Base-by-base conservation (phyloP, 2,888 invertebrate species). In the Beris chalybata region DNA sequence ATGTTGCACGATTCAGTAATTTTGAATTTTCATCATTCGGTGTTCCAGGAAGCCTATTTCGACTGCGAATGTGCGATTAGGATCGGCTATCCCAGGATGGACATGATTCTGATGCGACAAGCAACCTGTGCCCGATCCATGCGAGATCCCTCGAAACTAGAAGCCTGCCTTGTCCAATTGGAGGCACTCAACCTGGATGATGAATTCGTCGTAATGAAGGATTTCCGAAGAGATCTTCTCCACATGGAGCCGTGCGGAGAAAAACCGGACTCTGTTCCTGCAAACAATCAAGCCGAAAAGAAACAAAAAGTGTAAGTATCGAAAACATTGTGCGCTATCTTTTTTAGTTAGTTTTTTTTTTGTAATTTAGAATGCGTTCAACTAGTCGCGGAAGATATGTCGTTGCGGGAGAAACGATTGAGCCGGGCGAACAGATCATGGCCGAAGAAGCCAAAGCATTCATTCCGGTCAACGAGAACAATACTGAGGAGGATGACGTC, bases 401-500 rank as follows among this genome's bases (percentile, higher is more conserved):
- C 12, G 76, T 87, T 38, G 85, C 90, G 1, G 84, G 81, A 11
- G 81, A 83, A 67, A 77, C 81, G 43, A 82, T 91, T 4, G 77
- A 81, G 7, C 82, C 85, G 55, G 92, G 92, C 0, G 89, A 92
- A 72, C 82, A 90, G 0, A 78, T 97, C 47, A 91, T 94, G 76
- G 83, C 87, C 0, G 96, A 96, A 78, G 86, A 87, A 72, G 91
- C 95, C 0, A 91, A 89, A 77, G 87, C 91, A 1, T 90, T 91
- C 78, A 91, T 93, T 3, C 83, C 86, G 69, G 76, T 89, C 76
- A 84, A 85, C 11, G n/a, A 48, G 11, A 11, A n/a, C 15, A 43
- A 31, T 29, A 29, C 5, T 6, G 53, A 53, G 5, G 31, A 54
- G 22, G 13, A 11, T 11, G n/a, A 22, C 6, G 7, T 43, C 6